A percentile compares a stretch with the other conserved stretches of the same genome.
Conservation (phyloP, 2,113 vertebrate species). For the Halichoeres trimaculatus region DNA sequence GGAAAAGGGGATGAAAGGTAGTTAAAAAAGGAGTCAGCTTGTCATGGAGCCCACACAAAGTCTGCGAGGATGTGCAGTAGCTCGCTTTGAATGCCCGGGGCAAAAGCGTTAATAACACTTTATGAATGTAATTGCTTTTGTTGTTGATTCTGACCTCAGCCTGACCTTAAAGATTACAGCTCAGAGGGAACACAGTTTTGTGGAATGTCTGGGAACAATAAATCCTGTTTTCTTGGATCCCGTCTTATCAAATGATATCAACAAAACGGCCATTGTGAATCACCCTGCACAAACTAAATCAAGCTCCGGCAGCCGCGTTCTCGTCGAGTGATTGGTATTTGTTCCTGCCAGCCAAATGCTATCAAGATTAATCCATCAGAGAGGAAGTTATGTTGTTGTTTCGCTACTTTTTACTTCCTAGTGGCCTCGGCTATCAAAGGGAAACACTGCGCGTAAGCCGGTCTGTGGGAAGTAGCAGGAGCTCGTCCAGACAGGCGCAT, state of each 20-base stretch:
- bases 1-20: constrained; percentile 55
- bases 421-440: constrained; percentile 55
- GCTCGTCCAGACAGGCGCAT: constrained; percentile 45
- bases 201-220: constrained; percentile 42
- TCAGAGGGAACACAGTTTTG: constrained; percentile 7
- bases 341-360: constrained; percentile 46
- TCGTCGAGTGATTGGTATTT: constrained; percentile 41
- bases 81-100: constrained; percentile 19
- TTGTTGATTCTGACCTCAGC: constrained; percentile 55
- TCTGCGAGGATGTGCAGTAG: constrained; percentile 24
- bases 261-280: constrained; percentile 56
- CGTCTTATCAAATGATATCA: constrained; percentile 50
- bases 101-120: constrained; percentile 49
- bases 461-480: constrained; percentile 36
- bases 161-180: constrained; percentile 45
- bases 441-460: constrained; percentile 51
- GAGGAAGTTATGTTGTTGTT: constrained; percentile 65
- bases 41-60: constrained; percentile 53
- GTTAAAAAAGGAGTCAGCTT: constrained; percentile 46
- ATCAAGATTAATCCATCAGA: constrained; percentile 46
- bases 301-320: constrained; percentile 4
- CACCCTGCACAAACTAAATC: constrained; percentile 16
- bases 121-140: constrained; percentile 49
- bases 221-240: constrained; percentile 28
- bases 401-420: constrained; percentile 51